Percentiles rank a stretch among this genome's conserved stretches.
Evolutionary conservation across 2,888 invertebrate species (phyloP).

Genomic region (Apomyelois bistriatella): DNA sequence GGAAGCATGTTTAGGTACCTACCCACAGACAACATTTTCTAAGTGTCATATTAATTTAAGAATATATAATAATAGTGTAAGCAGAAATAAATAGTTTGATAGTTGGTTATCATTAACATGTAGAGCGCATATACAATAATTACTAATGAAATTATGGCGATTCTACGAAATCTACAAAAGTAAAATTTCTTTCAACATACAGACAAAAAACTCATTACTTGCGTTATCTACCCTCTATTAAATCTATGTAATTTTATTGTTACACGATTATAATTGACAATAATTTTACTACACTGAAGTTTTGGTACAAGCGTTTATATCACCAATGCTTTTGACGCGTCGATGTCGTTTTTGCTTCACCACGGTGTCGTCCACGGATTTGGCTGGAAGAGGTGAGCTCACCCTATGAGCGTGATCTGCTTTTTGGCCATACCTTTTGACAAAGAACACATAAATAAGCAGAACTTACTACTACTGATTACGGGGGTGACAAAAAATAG

Average conservation of each 20-base stretch:
- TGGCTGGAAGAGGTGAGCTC: slow-evolving; percentile 71
- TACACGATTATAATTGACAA: slow-evolving; percentile 15
- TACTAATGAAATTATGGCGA: too few relatives aligned
- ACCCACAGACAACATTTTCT: too few relatives aligned
- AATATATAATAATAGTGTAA: too few relatives aligned
- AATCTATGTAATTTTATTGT: slow-evolving; percentile 5
- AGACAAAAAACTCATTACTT: neutral
- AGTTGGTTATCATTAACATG: neutral
- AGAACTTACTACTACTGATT: too few relatives aligned
- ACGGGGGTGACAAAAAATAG: too few relatives aligned
- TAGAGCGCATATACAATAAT: too few relatives aligned
- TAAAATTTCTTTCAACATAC: neutral
- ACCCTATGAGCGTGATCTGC: slow-evolving; percentile 69
- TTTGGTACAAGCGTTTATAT: slow-evolving; percentile 82
- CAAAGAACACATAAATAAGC: neutral
- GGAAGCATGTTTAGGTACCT: too few relatives aligned
- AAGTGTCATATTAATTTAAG: too few relatives aligned
- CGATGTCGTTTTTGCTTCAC: slow-evolving; percentile 80
- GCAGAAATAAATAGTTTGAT: too few relatives aligned
- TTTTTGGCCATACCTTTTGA: slow-evolving; percentile 63
- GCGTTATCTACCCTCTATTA: neutral
- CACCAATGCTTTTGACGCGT: slow-evolving; percentile 86
- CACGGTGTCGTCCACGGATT: slow-evolving; percentile 64
- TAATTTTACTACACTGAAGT: slow-evolving; percentile 51
- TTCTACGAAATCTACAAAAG: too few relatives aligned